phyloP scores from a whole-genome alignment of 2,797 vertebrate species.

The Triplophysa bombifrons region DNA sequence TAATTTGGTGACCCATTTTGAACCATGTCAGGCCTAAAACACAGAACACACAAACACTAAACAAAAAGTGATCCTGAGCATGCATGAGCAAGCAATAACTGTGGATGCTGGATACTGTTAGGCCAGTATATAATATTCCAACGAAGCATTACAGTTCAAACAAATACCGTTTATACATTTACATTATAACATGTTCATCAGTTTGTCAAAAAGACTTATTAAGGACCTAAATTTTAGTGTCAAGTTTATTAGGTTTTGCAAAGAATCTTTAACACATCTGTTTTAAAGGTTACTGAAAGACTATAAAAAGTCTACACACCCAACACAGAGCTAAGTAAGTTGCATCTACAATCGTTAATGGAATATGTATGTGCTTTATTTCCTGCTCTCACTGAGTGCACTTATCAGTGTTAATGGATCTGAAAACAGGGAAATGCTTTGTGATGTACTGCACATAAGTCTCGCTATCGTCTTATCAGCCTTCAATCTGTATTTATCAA shows the following conservation, averaged over 20 bases:
- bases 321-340: neutral
- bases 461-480: no score
- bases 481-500: neutral
- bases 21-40: constrained; percentile 27
- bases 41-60: constrained; percentile 27
- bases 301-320: no score
- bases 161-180: neutral
- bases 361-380: constrained; percentile 18
- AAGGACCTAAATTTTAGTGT: neutral
- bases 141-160: neutral
- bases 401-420: constrained; percentile 16
- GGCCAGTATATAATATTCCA: no score
- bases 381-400: constrained; percentile 9
- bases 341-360: constrained; percentile 9
- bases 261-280: no score
- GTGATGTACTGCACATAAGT: neutral
- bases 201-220: neutral
- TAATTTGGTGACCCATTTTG: constrained; percentile 53
- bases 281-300: neutral
- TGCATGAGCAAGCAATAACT: constrained; percentile 5
- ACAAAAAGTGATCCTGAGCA: constrained; percentile 28
- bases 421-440: constrained; percentile 11
- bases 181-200: neutral
- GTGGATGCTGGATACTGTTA: neutral
- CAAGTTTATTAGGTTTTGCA: no score